Evolutionary conservation across 2,888 invertebrate genomes (phyloP).

Genomic region (Platycnemis pennipes): DNA sequence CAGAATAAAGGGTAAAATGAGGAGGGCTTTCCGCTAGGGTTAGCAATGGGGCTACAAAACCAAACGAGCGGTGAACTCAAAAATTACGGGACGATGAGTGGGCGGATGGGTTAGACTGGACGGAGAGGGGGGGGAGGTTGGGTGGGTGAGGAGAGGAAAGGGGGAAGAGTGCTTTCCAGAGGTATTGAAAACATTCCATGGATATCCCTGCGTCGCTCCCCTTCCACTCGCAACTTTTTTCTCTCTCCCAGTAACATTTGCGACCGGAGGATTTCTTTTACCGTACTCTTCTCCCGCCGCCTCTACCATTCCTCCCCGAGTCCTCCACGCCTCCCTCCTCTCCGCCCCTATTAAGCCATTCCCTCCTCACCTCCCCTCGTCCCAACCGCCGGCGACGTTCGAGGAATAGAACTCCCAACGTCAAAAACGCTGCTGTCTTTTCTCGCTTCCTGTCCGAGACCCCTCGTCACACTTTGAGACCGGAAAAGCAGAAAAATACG

Average conservation of each 20-base stretch:
- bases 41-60: neutral
- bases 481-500: neutral
- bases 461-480: neutral
- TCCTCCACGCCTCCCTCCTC: neutral
- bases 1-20: neutral
- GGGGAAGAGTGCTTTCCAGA: neutral
- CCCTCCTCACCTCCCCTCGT: neutral
- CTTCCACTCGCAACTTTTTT: slow-evolving; percentile 19
- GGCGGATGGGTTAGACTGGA: neutral
- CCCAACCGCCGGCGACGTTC: slow-evolving; percentile 62
- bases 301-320: neutral
- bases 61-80: neutral
- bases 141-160: neutral
- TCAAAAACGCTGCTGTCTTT: slow-evolving; percentile 25
- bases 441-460: slow-evolving; percentile 40
- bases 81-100: slow-evolving; percentile 33
- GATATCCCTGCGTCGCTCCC: slow-evolving; percentile 55
- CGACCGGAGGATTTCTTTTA: slow-evolving; percentile 20
- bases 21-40: neutral
- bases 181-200: slow-evolving; percentile 57
- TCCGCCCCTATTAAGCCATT: slow-evolving; percentile 1
- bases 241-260: neutral
- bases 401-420: slow-evolving; percentile 59
- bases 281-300: neutral
- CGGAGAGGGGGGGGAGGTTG: neutral